Evolutionary conservation across 2,797 vertebrate genomes (phyloP).

Genomic region (Mus spretus): DNA sequence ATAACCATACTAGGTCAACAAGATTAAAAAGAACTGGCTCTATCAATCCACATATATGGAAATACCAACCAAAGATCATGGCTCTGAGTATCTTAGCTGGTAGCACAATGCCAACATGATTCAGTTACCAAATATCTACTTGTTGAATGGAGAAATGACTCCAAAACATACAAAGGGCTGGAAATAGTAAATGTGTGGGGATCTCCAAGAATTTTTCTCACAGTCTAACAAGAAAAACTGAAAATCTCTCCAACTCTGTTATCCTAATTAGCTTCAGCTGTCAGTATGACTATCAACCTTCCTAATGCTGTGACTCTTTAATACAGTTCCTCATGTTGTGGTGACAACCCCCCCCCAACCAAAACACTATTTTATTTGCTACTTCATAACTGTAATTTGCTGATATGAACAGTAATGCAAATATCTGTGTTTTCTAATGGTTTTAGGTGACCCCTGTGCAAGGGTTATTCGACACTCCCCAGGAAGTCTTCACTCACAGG

Average conservation of each 20-base stretch:
- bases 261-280: background rate
- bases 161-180: background rate
- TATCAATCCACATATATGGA: background rate
- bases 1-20: background rate
- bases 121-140: background rate
- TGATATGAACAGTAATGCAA: background rate
- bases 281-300: background rate
- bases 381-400: background rate
- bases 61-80: background rate
- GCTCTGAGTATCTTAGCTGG: background rate
- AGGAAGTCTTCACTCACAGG: background rate
- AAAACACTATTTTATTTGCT: background rate
- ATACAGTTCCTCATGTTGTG: background rate
- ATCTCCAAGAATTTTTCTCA: background rate
- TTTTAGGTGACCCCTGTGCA: too few relatives aligned
- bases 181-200: background rate
- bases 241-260: background rate
- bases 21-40: background rate
- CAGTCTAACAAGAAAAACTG: background rate
- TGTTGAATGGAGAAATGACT: background rate
- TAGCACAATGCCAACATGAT: background rate
- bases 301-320: background rate
- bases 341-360: background rate
- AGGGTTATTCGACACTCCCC: background rate
- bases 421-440: background rate